phyloP scores from a whole-genome alignment of 2,113 vertebrate genomes.

The Channa argus region DNA sequence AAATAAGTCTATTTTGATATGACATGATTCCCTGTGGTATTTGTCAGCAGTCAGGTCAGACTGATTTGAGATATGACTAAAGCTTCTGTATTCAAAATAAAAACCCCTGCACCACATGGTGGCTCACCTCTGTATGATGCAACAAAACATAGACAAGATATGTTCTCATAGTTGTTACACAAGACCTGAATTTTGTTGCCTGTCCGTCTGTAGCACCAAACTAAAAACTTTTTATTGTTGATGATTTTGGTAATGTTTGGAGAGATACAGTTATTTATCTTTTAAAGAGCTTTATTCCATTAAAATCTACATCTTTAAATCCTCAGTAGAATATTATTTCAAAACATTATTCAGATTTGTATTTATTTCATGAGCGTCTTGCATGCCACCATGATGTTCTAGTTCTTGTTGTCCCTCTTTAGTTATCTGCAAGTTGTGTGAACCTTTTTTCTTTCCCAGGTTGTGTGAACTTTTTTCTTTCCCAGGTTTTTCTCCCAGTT shows the following conservation, averaged over 20 bases:
- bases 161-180: slow-evolving; percentile 43
- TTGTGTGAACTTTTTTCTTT: slow-evolving; percentile 26
- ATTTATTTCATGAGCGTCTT: slow-evolving; percentile 20
- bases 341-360: neutral
- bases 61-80: slow-evolving; percentile 52
- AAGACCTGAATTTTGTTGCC: slow-evolving; percentile 28
- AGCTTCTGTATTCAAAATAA: slow-evolving; percentile 68
- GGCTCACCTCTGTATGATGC: slow-evolving; percentile 63
- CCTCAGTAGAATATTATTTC: neutral
- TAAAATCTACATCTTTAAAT: neutral
- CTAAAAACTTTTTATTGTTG: slow-evolving; percentile 11
- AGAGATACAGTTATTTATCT: neutral
- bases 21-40: slow-evolving; percentile 42
- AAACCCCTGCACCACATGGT: slow-evolving; percentile 53
- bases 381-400: slow-evolving; percentile 45
- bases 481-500: slow-evolving; percentile 25
- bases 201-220: slow-evolving; percentile 23
- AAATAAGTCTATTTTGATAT: slow-evolving; percentile 34
- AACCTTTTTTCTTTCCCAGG: slow-evolving; percentile 29
- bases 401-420: slow-evolving; percentile 24
- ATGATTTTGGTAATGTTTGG: neutral
- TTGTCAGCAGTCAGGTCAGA: slow-evolving; percentile 45
- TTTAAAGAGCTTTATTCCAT: neutral
- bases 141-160: slow-evolving; percentile 49
- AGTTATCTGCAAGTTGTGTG: slow-evolving; percentile 51